Conservation (phyloP, 2,888 invertebrate genomes). For the Periphyllus acericola region DNA sequence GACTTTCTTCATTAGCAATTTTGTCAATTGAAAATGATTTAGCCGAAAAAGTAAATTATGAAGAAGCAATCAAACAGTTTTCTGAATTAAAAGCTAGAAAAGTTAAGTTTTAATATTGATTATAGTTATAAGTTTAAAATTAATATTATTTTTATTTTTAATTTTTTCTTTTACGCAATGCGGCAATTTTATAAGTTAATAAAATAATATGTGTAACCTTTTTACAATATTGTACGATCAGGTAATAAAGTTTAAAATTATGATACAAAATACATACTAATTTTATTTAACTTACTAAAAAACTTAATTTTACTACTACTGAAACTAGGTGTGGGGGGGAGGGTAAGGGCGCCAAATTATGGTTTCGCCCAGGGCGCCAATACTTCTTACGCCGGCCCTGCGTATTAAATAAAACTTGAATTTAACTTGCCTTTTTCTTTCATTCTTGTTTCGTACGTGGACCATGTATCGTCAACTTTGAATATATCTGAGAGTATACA, state of each 20-base stretch:
- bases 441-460: too few relatives aligned
- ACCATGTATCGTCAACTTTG: too few relatives aligned
- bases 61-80: slow-evolving; percentile 31
- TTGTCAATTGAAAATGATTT: slow-evolving; percentile 34
- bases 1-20: slow-evolving; percentile 20
- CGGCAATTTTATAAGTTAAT: slow-evolving; percentile 1
- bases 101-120: slow-evolving; percentile 9
- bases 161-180: neutral
- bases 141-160: neutral
- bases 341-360: too few relatives aligned
- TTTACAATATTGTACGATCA: neutral
- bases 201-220: neutral
- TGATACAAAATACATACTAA: slow-evolving; percentile 4
- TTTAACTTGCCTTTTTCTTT: too few relatives aligned
- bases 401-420: too few relatives aligned
- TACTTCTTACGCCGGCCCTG: too few relatives aligned
- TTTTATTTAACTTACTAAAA: slow-evolving; percentile 3
- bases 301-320: neutral
- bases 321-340: too few relatives aligned
- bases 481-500: too few relatives aligned
- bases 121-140: neutral
- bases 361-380: too few relatives aligned
- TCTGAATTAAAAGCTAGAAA: slow-evolving; percentile 24
- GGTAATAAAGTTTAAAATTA: too few relatives aligned
- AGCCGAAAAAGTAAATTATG: slow-evolving; percentile 15